Percentiles rank a stretch among this genome's conserved stretches.
phyloP scores from a whole-genome alignment of 1,140 invertebrate genomes.

The Drosophila hydei region DNA sequence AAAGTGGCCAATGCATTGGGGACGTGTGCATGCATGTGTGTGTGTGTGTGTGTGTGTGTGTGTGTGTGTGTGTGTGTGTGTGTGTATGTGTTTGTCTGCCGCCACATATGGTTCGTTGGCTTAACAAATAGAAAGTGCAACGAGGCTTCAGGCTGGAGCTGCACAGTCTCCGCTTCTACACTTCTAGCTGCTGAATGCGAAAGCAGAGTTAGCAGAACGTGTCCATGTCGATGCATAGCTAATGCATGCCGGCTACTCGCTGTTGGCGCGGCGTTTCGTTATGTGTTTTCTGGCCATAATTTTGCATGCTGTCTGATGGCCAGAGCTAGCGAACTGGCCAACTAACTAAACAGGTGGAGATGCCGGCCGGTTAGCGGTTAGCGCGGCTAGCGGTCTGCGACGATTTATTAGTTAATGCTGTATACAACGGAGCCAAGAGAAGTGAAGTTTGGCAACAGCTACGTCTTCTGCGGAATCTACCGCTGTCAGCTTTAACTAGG shows the following conservation, averaged over 20 bases:
- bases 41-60: background rate
- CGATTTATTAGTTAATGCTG: conserved; percentile 15
- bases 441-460: conserved; percentile 9
- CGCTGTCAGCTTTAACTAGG: background rate
- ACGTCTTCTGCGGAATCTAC: too few relatives aligned
- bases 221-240: conserved; percentile 30
- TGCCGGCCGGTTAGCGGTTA: background rate
- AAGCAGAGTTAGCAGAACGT: conserved; percentile 37
- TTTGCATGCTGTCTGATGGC: conserved; percentile 58
- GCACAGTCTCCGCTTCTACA: background rate
- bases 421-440: background rate
- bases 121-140: conserved; percentile 77
- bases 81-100: background rate
- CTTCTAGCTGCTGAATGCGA: background rate
- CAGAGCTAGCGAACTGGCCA: conserved; percentile 10
- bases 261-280: background rate
- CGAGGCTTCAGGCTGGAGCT: conserved; percentile 39
- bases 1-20: conserved; percentile 73
- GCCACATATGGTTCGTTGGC: conserved; percentile 59
- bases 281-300: conserved; percentile 53
- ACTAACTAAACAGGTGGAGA: conserved; percentile 2
- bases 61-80: background rate
- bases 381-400: background rate
- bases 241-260: conserved; percentile 3
- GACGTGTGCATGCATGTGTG: conserved; percentile 20